These are phyloP conservation scores for Diaprepes abbreviatus DNA, from an alignment of 2,888 invertebrate species.

Conservation along the genomic window DNA sequence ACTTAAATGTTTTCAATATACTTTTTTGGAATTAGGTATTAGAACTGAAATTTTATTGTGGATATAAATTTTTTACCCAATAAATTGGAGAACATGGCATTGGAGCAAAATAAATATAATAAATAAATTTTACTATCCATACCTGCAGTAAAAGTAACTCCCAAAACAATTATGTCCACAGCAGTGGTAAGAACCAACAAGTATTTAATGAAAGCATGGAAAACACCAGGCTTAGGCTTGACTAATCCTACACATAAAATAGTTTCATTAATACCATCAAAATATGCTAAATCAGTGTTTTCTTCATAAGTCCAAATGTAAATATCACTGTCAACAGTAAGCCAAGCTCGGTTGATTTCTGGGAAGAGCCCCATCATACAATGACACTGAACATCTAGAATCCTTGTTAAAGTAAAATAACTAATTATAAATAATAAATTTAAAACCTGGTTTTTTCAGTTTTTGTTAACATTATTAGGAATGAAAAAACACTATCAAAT, in stretches of 20 bases:
- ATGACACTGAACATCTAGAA: constrained; percentile 91
- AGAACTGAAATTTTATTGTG: too few species aligned
- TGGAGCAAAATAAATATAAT: too few species aligned
- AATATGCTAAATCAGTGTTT: constrained; percentile 95
- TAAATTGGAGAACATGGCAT: too few species aligned
- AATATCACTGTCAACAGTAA: constrained; percentile 97
- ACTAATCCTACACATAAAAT: constrained; percentile 94
- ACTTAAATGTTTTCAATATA: too few species aligned
- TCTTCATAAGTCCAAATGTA: constrained; percentile 99
- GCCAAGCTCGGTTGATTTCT: constrained; percentile 96
- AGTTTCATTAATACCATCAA: constrained; percentile 94
- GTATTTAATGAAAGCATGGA: constrained; percentile 91
- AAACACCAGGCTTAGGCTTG: constrained; percentile 89
- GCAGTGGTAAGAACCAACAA: constrained; percentile 94
- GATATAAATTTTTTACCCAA: too few species aligned
- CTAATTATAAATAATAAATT: too few species aligned
- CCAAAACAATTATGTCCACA: constrained; percentile 91
- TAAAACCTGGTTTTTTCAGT: too few species aligned
- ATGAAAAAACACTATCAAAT: too few species aligned
- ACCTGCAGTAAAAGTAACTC: constrained; percentile 74
- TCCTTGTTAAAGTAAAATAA: constrained; percentile 28
- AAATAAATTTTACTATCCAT: background rate
- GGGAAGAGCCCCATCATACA: constrained; percentile 98
- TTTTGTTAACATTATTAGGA: too few species aligned
- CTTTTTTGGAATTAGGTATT: too few species aligned